Evolutionary conservation across 2,113 vertebrate genomes (phyloP), one percentile per base, ranked within the genome.

Genomic region (Pseudorhombus dupliciocellatus): DNA sequence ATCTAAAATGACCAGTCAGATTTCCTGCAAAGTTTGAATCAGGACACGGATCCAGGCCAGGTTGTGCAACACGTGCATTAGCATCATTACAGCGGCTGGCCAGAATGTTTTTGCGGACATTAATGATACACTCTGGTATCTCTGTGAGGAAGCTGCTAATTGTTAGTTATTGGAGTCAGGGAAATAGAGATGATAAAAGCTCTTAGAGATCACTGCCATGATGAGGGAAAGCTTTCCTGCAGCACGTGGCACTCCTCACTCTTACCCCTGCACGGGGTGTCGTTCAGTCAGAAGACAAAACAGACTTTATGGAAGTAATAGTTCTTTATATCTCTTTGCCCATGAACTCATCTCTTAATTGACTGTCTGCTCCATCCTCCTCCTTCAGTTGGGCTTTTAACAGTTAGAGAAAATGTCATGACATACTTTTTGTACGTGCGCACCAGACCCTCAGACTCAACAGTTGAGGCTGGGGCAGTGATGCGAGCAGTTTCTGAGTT

Each of bases 111-210:
- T 77, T 75, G 66, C 24, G 56, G 69, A 73, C 66, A 79, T 79
- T 87, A 86, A 80, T 66, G 76, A 85, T 84, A 69, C 76, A 81
- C 63, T 67, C 61, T 46, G 20, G 21, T 67, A 76, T 78, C 69
- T 25, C 75, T 67, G 5, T 48, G 65, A 75, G 79, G 64, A 69
- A 66, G 40, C 79, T 60, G 74, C 70, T 89, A 88, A 91, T 90
- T 89, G 69, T 78, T 73, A 31, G 70, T 85, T 75, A 81, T 37
- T 59, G 48, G 70, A 85, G 68, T 83, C 56, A 84, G 79, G 86
- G 85, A 88, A 91, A 71, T 48, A 59, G 52, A 78, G 55, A 83
- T 66, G 74, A 55, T 73, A 83, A 88, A 89, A 88, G 88, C 90
- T 87, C 67, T 87, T 63, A 83, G 68, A 84, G 69, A 85, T 78